phyloP scores from a whole-genome alignment of 2,888 invertebrate genomes.

The Dioctria rufipes region DNA sequence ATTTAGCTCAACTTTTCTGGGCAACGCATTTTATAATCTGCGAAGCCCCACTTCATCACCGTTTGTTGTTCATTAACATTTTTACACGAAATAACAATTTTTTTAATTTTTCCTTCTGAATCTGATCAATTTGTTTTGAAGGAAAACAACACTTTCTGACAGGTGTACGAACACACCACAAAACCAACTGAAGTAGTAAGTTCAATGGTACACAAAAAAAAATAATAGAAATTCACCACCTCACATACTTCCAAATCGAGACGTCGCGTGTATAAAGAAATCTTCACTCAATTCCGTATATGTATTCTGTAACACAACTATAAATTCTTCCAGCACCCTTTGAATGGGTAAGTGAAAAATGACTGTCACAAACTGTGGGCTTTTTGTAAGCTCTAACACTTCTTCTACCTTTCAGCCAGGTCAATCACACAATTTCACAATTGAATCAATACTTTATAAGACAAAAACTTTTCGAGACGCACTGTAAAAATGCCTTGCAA shows the following conservation, averaged over 20 bases:
- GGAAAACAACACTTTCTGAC: constrained; percentile 5
- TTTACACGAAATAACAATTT: constrained; percentile 25
- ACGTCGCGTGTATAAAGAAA: not conserved
- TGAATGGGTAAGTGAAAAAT: constrained; percentile 18
- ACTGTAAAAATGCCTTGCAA: not conserved
- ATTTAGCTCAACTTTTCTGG: constrained; percentile 50
- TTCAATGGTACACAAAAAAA: not conserved
- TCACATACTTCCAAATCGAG: not conserved
- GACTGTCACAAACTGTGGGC: constrained; percentile 32
- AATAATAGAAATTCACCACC: constrained; percentile 19
- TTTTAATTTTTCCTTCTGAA: constrained; percentile 3
- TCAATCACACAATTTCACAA: constrained; percentile 22
- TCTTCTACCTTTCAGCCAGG: not conserved
- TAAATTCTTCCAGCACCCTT: constrained; percentile 1
- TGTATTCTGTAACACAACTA: not conserved
- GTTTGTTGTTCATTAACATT: constrained; percentile 44
- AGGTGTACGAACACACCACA: constrained; percentile 12
- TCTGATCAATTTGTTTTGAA: constrained; percentile 34
- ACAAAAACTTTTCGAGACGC: constrained; percentile 1
- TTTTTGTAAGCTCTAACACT: not conserved
- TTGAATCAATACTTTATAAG: not conserved
- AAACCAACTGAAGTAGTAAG: not conserved
- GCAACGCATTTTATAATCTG: constrained; percentile 59
- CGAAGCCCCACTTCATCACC: constrained; percentile 57
- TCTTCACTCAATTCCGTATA: not conserved